phyloP scores from a whole-genome alignment of 2,888 invertebrate species.

The Petrophora chlorosata region DNA sequence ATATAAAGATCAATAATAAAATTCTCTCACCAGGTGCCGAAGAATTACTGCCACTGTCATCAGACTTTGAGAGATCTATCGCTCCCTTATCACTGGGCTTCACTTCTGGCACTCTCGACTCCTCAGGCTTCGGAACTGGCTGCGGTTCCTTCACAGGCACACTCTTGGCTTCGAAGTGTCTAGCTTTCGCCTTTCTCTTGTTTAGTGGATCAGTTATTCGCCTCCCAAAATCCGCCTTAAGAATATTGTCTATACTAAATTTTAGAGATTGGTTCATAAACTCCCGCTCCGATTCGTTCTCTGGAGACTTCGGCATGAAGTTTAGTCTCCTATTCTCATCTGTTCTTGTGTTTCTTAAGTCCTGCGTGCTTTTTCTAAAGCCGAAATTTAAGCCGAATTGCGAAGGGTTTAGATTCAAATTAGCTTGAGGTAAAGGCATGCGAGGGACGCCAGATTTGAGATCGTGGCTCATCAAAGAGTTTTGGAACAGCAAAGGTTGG shows the following conservation, averaged over 20 bases:
- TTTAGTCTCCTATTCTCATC: slow-evolving; percentile 64
- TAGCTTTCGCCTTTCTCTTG: slow-evolving; percentile 80
- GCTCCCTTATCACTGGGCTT: slow-evolving; percentile 71
- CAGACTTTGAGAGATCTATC: slow-evolving; percentile 74
- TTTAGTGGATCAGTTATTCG: slow-evolving; percentile 87
- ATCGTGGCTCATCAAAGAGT: slow-evolving; percentile 68
- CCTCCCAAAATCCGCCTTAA: slow-evolving; percentile 93
- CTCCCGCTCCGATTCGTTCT: slow-evolving; percentile 68
- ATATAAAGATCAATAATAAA: slow-evolving; percentile 20
- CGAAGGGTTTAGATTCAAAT: slow-evolving; percentile 51
- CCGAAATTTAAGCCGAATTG: slow-evolving; percentile 68
- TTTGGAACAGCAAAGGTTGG: slow-evolving; percentile 74
- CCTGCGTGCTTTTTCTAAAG: slow-evolving; percentile 49
- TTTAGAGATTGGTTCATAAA: slow-evolving; percentile 85
- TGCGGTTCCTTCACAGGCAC: slow-evolving; percentile 59
- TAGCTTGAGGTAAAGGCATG: slow-evolving; percentile 62
- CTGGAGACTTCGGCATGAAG: slow-evolving; percentile 66
- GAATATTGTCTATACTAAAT: slow-evolving; percentile 94
- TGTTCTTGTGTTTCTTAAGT: slow-evolving; percentile 48
- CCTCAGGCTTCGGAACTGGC: slow-evolving; percentile 57
- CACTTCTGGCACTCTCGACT: slow-evolving; percentile 70
- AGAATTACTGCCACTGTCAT: slow-evolving; percentile 72
- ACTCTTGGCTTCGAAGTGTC: slow-evolving; percentile 58
- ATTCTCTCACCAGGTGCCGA: slow-evolving; percentile 76
- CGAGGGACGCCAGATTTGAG: slow-evolving; percentile 59